Evolutionary conservation across 2,797 vertebrate species (phyloP), one percentile per base, ranked within the genome.

Genomic region (Euphonia xanthogaster): DNA sequence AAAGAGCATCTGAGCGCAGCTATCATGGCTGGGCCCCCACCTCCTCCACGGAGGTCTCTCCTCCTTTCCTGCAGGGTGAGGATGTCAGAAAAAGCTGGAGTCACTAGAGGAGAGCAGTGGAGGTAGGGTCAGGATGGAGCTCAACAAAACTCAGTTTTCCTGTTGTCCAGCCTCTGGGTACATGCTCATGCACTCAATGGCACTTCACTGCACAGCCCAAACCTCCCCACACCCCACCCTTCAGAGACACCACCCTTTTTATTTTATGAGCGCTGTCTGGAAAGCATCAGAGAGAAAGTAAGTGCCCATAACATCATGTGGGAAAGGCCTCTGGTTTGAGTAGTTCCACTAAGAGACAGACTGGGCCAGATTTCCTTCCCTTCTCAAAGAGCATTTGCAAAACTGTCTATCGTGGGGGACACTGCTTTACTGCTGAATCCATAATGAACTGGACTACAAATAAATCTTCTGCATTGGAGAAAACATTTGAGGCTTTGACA

Each of bases 131-230:
- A 1, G 39, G 21, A 10, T 47, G 15, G n/a, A 85, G 39, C 22
- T 39, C 75, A 90, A 25, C n/a, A 72, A 37, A 76, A 42, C 22
- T 39, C n/a, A 21, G 35, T 44, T 85, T 83, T 80, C 14, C 6
- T 66, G 45, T 27, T 73, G 39, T 11, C 37, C 53, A n/a, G 30
- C 16, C 48, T 57, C 51, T 0, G 0, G 8, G 35, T 35, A 47
- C 5, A 2, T 8, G 44, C 3, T 57, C 20, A 14, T 0, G 0
- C 9, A 1, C 42, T 28, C 55, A 78, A 2, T 0, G 0, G 23
- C 16, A 24, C 4, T 30, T 25, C 24, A 27, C 24, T 13, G 55
- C 71, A 48, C 5, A 82, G 54, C 28, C 33, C 67, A 71, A 40
- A 33, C 23, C 33, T 35, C 39, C 51, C 61, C 19, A 12, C 12